Percentiles rank a stretch among this genome's conserved stretches.
phyloP scores from a whole-genome alignment of 2,113 vertebrate genomes.

The Physeter macrocephalus region DNA sequence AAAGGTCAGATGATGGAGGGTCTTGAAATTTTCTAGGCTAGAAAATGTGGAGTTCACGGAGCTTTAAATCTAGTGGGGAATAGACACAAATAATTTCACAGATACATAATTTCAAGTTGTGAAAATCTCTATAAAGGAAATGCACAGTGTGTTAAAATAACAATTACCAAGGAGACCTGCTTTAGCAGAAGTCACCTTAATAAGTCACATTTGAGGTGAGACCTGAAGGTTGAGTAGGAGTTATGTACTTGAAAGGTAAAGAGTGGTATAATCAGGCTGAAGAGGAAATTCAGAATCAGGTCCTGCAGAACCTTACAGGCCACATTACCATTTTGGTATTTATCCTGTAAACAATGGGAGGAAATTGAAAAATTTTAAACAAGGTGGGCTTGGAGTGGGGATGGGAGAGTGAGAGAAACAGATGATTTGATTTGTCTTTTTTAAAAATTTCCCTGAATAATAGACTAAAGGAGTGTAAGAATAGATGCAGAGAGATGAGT shows the following conservation, averaged over 20 bases:
- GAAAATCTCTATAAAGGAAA: not conserved
- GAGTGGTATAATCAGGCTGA: not conserved
- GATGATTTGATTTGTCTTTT: not conserved
- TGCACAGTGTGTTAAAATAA: not conserved
- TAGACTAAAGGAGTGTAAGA: not conserved
- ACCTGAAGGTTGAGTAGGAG: not conserved
- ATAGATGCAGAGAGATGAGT: not conserved
- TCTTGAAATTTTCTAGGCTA: not conserved
- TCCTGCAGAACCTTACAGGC: not conserved
- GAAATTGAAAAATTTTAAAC: not conserved
- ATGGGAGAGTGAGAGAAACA: not conserved
- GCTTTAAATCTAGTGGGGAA: not conserved
- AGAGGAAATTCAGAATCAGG: not conserved
- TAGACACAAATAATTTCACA: not conserved
- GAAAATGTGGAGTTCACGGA: not conserved
- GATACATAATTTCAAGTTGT: not conserved
- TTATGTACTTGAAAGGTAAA: not conserved
- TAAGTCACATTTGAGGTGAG: not conserved
- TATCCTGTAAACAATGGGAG: not conserved
- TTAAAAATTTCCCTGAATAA: not conserved
- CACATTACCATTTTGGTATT: not conserved
- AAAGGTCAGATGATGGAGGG: not conserved
- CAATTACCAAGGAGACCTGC: not conserved
- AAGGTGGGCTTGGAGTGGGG: not conserved
- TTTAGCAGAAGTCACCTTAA: not conserved